Evolutionary conservation across 92 coral and sea anemone species (phyloP), one percentile per base, ranked within the genome.

Genomic region (Porites lobata): DNA sequence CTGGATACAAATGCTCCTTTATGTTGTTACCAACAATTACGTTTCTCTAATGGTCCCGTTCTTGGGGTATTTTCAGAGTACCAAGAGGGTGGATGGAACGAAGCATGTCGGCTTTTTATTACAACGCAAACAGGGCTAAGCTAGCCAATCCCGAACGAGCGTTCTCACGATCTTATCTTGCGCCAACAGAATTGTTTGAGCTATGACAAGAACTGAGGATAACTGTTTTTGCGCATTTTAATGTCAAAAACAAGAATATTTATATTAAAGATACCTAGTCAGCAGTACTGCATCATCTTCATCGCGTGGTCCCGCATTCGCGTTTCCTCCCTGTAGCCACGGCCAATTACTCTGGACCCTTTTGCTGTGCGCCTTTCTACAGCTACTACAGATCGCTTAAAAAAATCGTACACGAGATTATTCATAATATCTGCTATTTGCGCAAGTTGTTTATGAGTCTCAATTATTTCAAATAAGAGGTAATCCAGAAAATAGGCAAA

Each of bases 341-440:
- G 67, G 84, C 84, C 84, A 76, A 32, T 77, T 68, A 59, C 75
- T 51, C 62, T 85, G 56, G 57, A 65, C 72, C 58, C 78, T 85
- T 59, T 56, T 61, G 59, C 76, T 75, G 84, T 85, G 84, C n/a
- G 81, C 81, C 89, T 85, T 85, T 78, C 71, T 77, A 77, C 89
- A 76, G 67, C 68, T 85, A 74, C 74, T 77, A 57, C 89, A 76
- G 22, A 85, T 62, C 65, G 83, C 84, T 85, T 64, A 43, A 77
- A 69, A 85, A 76, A 19, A 19, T 71, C 76, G 38, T 66, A 29
- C 69, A 32, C 17, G 64, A 19, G 58, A 47, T 21, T 80, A 64
- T 56, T 69, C 56, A 53, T 38, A 69, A 69, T 69, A 69, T 52
- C 32, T 17, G 75, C 61, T 73, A 52, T 29, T 73, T 73, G 51